Evolutionary conservation across 2,113 vertebrate species (phyloP), one percentile per base, ranked within the genome.

Genomic region (Chaenocephalus aceratus): DNA sequence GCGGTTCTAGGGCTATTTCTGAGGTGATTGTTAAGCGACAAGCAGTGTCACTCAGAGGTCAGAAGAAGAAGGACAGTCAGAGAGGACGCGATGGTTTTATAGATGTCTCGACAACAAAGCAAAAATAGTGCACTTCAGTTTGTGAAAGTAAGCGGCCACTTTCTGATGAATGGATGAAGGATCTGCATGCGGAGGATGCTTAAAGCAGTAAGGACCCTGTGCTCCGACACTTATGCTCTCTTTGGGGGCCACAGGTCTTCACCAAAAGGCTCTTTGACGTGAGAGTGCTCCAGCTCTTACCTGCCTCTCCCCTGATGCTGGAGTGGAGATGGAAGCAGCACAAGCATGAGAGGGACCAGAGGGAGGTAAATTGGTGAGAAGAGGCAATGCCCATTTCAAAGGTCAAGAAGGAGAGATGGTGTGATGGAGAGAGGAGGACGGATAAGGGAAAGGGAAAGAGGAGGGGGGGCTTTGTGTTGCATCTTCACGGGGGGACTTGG

Each of bases 141-240:
- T 53, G 52, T 34, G 65, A 67, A 53, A 62, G 68, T 57, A 95
- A 95, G 94, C 94, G 94, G 94, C 94, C 93, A 87, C 92, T 90
- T 92, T 89, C 89, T 96, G 95, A 96, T 96, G 96, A 96, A 95
- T 93, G 94, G 94, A 94, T 88, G 92, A 94, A 95, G 95, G 94
- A 97, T 89, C 96, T 97, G 96, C 95, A 97, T 97, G 96, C 95
- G 97, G 96, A 97, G 96, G 92, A 93, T 95, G 94, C 96, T 96
- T 93, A 95, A 95, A 95, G 96, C 94, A 94, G 70, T 12, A 89
- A 94, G 92, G 75, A 63, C 54, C 14, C 68, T 3, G 60, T 67
- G 51, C 72, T 70, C 45, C 36, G 7, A 84, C 86, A 87, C 87
- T 90, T 86, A 76, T 51, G 63, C 83, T 80, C 88, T 87, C 77